phyloP scores from a whole-genome alignment of 2,797 vertebrate species.

The Arremon aurantiirostris region DNA sequence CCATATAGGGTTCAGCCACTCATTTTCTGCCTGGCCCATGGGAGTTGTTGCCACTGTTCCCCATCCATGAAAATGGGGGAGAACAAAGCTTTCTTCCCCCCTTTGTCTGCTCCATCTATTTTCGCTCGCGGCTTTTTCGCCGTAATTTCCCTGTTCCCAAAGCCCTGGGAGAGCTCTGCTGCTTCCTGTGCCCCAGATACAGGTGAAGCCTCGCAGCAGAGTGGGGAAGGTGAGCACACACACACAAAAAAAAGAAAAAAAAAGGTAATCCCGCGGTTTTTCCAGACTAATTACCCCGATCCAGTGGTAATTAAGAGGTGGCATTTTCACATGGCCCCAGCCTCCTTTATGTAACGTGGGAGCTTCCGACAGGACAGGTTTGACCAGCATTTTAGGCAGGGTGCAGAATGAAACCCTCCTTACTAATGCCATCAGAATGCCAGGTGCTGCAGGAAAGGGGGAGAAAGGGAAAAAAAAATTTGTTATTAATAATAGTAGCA shows the following conservation, averaged over 20 bases:
- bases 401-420: constrained; percentile 53
- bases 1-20: neutral
- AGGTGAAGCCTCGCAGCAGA: neutral
- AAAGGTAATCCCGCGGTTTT: neutral
- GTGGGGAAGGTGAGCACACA: neutral
- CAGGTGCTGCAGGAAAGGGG: neutral
- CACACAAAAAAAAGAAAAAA: neutral
- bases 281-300: neutral
- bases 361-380: constrained; percentile 56
- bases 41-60: constrained; percentile 25
- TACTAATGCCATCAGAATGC: constrained; percentile 55
- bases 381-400: constrained; percentile 50
- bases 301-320: neutral
- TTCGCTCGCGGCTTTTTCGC: constrained; percentile 22
- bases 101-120: constrained; percentile 55
- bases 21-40: neutral
- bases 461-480: neutral
- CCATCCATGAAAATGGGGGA: constrained; percentile 28
- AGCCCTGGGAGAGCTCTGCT: constrained; percentile 50
- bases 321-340: constrained; percentile 37
- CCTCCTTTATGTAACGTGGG: constrained; percentile 15
- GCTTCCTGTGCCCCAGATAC: constrained; percentile 56
- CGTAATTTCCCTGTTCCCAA: constrained; percentile 28
- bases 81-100: constrained; percentile 62
- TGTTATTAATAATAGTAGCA: neutral